phyloP scores from a whole-genome alignment of 2,888 invertebrate species.

The Hybos culiciformis region DNA sequence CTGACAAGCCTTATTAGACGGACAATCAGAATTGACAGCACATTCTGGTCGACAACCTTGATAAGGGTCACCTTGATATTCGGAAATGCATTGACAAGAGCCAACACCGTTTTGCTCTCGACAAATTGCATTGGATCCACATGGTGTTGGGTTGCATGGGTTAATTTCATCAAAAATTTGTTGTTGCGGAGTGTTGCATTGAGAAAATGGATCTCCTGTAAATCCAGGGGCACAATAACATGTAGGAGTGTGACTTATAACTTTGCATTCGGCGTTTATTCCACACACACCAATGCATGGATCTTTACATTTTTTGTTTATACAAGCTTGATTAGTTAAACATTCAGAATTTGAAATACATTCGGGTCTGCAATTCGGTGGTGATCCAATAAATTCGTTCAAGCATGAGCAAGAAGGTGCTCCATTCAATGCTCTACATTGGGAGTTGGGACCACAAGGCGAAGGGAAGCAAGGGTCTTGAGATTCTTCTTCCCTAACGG shows the following conservation, averaged over 20 bases:
- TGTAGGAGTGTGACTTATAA: constrained; percentile 59
- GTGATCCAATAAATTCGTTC: constrained; percentile 49
- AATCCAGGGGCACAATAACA: constrained; percentile 53
- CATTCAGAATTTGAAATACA: constrained; percentile 68
- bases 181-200: constrained; percentile 42
- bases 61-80: constrained; percentile 65
- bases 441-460: constrained; percentile 67
- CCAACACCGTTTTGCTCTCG: constrained; percentile 48
- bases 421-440: constrained; percentile 52
- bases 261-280: constrained; percentile 56
- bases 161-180: constrained; percentile 35
- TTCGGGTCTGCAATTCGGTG: constrained; percentile 67
- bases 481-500: constrained; percentile 32
- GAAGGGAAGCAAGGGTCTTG: constrained; percentile 61
- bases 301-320: constrained; percentile 61
- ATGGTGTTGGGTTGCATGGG: constrained; percentile 48
- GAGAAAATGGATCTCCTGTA: constrained; percentile 62
- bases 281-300: constrained; percentile 63
- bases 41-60: constrained; percentile 65
- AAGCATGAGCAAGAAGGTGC: constrained; percentile 63
- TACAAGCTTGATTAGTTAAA: constrained; percentile 51
- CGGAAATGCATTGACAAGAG: constrained; percentile 55
- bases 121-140: constrained; percentile 60
- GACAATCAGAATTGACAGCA: constrained; percentile 56
- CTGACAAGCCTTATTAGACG: constrained; percentile 56